Evolutionary conservation across 2,888 invertebrate genomes (phyloP), one percentile per base, ranked within the genome.

Genomic region (Tipula vernalis): DNA sequence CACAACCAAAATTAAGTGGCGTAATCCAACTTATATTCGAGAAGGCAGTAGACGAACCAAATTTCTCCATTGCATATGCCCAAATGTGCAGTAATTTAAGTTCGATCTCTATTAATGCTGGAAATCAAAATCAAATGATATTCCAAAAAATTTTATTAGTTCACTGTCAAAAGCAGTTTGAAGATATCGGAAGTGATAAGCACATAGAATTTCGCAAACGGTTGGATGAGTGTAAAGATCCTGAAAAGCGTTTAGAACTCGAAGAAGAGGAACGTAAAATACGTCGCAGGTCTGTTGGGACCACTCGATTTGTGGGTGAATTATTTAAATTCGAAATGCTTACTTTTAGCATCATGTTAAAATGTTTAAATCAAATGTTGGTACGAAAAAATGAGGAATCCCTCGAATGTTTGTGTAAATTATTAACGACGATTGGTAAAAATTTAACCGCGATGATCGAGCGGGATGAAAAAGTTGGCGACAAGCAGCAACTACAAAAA

Each of bases 31-130:
- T 98, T 87, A 96, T 98, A 3, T 98, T 98, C 91, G 97, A 98
- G 91, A 99, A 99, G 92, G 96, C 98, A 18, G 96, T 98, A 87
- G 97, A 98, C 91, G 98, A 99, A 91, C 98, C 98, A 0, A 97
- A 95, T 89, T 99, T 98, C 91, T 96, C 98, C 13, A 95, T 96
- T 87, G 96, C 97, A 0, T 99, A 98, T 92, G 98, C 98, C 1
- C 93, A 94, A 84, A 95, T 99, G 94, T 97, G 97, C 90, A 28
- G n/a, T n/a, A 36, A 28, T 36, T 84, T 84, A 36, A 36, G 36
- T 13, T 6, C 28, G 6, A 36, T 84, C 8, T 36, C 84, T 36
- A 36, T 36, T 13, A 36, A 6, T 12, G 13, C 28, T 13, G 36
- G 36, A 36, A 84, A 36, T 84, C 28, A 12, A 5, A 12, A 84